phyloP scores from a whole-genome alignment of 1,140 invertebrate species.

The Dolichoris vasculosae region DNA sequence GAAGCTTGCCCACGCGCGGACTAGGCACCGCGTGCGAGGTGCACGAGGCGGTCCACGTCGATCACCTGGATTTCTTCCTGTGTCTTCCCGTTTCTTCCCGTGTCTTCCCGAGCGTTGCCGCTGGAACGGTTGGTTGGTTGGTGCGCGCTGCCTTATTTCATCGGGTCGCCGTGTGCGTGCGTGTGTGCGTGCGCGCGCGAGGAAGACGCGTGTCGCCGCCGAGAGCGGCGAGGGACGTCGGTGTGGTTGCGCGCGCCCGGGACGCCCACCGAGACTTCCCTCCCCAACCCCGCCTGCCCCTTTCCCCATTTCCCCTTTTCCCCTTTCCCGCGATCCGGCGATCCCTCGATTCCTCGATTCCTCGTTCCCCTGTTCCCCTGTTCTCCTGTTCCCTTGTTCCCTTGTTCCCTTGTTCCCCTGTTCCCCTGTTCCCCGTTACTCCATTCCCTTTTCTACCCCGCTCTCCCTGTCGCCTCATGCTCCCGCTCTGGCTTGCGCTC shows the following conservation, averaged over 20 bases:
- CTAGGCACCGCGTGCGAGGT: not conserved
- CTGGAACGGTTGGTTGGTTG: no score
- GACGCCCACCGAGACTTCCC: not conserved
- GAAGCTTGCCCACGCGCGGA: conserved; percentile 51
- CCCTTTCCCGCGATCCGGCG: not conserved
- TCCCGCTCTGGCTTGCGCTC: not conserved
- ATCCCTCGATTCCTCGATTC: conserved; percentile 12
- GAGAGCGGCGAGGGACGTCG: not conserved
- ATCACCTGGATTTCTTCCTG: no score
- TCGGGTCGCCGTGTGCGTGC: not conserved
- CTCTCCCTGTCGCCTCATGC: no score
- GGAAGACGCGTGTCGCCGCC: not conserved
- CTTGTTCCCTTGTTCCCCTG: no score
- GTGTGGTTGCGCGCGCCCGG: not conserved
- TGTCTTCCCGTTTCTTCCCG: no score
- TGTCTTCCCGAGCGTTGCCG: no score
- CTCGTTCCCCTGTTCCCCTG: no score
- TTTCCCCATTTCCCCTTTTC: not conserved
- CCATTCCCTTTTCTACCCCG: no score
- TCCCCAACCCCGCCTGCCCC: not conserved
- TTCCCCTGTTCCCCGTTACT: no score
- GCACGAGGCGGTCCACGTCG: not conserved
- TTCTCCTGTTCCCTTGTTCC: no score
- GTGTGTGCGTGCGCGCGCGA: not conserved
- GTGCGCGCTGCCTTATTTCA: not conserved